A percentile compares a stretch with the other conserved stretches of the same genome.
phyloP scores from a whole-genome alignment of 2,797 vertebrate genomes.

The Knipowitschia caucasica region DNA sequence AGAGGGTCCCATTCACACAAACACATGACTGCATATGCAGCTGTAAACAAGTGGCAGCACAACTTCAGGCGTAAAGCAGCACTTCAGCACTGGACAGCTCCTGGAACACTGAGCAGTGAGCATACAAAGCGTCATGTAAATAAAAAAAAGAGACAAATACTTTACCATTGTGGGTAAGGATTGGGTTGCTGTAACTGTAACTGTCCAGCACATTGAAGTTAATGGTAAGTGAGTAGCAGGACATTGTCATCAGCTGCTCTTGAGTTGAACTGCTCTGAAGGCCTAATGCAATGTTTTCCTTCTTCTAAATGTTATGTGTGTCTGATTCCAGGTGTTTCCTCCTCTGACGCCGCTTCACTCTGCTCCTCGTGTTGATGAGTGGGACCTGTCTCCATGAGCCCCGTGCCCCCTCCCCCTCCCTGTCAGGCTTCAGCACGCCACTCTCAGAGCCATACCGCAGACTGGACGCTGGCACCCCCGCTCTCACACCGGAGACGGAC shows the following conservation, averaged over 20 bases:
- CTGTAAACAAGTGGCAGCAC: slow-evolving; percentile 18
- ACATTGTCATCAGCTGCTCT: not conserved
- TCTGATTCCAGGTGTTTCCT: slow-evolving; percentile 48
- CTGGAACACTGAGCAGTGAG: not conserved
- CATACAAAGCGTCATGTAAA: slow-evolving; percentile 30
- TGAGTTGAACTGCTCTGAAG: not conserved
- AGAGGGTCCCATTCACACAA: slow-evolving; percentile 52
- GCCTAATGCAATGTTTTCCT: not conserved
- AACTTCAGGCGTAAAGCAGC: slow-evolving; percentile 15
- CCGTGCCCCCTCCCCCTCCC: slow-evolving; percentile 87
- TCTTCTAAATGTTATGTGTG: slow-evolving; percentile 13
- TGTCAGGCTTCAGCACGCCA: slow-evolving; percentile 84
- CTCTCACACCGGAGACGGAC: slow-evolving; percentile 89
- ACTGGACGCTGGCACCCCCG: slow-evolving; percentile 86
- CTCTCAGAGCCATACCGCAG: slow-evolving; percentile 84
- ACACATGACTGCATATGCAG: slow-evolving; percentile 32
- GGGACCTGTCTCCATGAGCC: slow-evolving; percentile 91
- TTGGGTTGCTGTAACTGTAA: not conserved
- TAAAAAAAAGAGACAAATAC: too few relatives aligned
- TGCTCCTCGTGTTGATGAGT: slow-evolving; percentile 74
- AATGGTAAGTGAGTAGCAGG: not conserved
- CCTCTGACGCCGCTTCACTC: slow-evolving; percentile 49
- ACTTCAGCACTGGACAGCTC: slow-evolving; percentile 54
- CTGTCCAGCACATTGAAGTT: not conserved
- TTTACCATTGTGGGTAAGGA: not conserved